phyloP scores from a whole-genome alignment of 2,797 vertebrate species.

The Epinephelus malabaricus region DNA sequence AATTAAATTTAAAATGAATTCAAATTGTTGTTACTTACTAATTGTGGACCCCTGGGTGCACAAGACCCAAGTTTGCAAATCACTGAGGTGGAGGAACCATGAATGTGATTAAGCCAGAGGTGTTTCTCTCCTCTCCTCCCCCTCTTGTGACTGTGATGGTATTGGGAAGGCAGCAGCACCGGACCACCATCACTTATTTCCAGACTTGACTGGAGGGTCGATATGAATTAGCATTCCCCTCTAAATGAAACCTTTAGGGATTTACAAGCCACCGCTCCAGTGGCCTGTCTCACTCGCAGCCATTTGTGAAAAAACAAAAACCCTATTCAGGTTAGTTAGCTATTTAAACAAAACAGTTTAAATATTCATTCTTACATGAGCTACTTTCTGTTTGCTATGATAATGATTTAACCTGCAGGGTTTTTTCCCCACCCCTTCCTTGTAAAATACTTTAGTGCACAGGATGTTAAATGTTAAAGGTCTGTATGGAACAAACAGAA shows the following conservation, averaged over 20 bases:
- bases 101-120: slow-evolving; percentile 63
- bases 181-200: slow-evolving; percentile 67
- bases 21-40: slow-evolving; percentile 8
- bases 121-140: slow-evolving; percentile 26
- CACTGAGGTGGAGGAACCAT: slow-evolving; percentile 31
- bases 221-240: slow-evolving; percentile 71
- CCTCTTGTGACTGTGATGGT: slow-evolving; percentile 21
- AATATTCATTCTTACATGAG: background rate
- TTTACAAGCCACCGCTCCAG: slow-evolving; percentile 38
- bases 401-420: slow-evolving; percentile 1
- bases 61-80: slow-evolving; percentile 31
- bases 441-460: background rate
- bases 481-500: background rate
- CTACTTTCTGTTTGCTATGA: slow-evolving; percentile 19
- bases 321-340: background rate
- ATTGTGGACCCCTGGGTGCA: slow-evolving; percentile 22
- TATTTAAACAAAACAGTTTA: background rate
- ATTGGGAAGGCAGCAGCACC: slow-evolving; percentile 39
- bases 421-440: background rate
- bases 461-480: background rate
- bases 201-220: slow-evolving; percentile 57
- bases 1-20: slow-evolving; percentile 25
- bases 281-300: background rate
- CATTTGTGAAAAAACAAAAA: slow-evolving; percentile 11
- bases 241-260: slow-evolving; percentile 63